Evolutionary conservation across 1,140 invertebrate genomes (phyloP), one percentile per base, ranked within the genome.

Genomic region (Penaeus japonicus): DNA sequence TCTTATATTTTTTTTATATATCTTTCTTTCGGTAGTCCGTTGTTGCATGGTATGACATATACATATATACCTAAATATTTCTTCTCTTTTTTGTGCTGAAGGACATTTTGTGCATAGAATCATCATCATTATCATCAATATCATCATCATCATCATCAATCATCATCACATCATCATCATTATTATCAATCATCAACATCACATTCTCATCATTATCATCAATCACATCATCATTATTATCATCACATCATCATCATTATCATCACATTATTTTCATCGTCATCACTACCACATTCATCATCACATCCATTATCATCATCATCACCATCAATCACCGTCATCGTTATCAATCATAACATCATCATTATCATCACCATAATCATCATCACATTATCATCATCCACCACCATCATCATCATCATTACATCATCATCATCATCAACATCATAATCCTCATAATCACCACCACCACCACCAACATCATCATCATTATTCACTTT

Each of bases 221-320:
- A 83, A 20, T 27, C 35, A 30, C 57, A 54, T 54, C 79, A 81
- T 79, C 39, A 32, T 32, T 39, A 79, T 79, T 20, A 81, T 53
- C 27, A n/a, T 54, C 39, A n/a, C 53, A 81, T 81, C 53, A 54
- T 81, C n/a, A n/a, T n/a, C n/a, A n/a, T n/a, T 65, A 7, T 83
- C 81, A 82, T 73, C 73, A 30, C 22, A 77, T 65, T 35, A 83
- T 83, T 32, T 39, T 57, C 82, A 84, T 84, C 62, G 35, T 70
- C 82, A 84, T 47, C 32, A 84, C 54, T 59, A 84, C 62, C 47
- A 47, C 73, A 77, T 39, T 2, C 73, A n/a, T 77, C 47, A n/a
- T 39, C 4, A 39, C 7, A 15, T 32, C 47, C 73, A 77, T 77
- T 32, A 73, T 73, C 55, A 27, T 81, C 30, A 20, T 17, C 18